phyloP scores from a whole-genome alignment of 92 coral and sea anemone species.

The Siderastrea radians region DNA sequence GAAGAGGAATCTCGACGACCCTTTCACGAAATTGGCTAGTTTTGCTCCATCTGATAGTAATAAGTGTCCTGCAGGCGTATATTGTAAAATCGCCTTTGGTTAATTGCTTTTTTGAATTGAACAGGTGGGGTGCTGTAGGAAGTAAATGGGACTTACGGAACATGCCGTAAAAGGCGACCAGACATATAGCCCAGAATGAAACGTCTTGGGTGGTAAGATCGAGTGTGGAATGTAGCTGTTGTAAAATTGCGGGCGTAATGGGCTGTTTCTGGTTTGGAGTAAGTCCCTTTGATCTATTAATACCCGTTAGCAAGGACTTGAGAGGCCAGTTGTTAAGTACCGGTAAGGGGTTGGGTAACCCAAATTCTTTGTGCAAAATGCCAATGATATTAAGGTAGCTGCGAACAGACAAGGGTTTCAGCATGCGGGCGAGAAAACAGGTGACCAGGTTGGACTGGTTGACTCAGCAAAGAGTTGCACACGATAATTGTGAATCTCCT shows the following conservation, averaged over 20 bases:
- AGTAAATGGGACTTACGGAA: too few relatives aligned
- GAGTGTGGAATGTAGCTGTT: not conserved
- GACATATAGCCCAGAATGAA: conserved; percentile 14
- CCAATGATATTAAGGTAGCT: conserved; percentile 32
- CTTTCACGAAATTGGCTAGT: too few relatives aligned
- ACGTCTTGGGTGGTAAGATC: conserved; percentile 18
- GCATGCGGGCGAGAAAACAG: not conserved
- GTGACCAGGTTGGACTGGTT: not conserved
- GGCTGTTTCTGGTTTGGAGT: conserved; percentile 20
- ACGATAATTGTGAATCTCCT: too few relatives aligned
- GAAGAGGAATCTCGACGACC: too few relatives aligned
- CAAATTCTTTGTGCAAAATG: conserved; percentile 4
- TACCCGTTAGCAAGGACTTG: conserved; percentile 33
- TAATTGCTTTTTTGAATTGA: too few relatives aligned
- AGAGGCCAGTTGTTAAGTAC: conserved; percentile 35
- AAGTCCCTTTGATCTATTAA: conserved; percentile 12
- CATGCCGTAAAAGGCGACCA: not conserved
- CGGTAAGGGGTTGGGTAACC: conserved; percentile 34
- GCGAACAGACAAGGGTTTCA: not conserved
- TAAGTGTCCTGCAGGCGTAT: too few relatives aligned
- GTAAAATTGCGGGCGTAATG: not conserved
- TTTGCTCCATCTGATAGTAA: too few relatives aligned
- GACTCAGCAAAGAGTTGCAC: too few relatives aligned
- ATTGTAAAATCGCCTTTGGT: too few relatives aligned
- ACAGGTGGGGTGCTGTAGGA: too few relatives aligned